Percentiles rank a stretch among this genome's conserved stretches.
phyloP scores from a whole-genome alignment of 2,113 vertebrate genomes.

The Cygnus atratus region DNA sequence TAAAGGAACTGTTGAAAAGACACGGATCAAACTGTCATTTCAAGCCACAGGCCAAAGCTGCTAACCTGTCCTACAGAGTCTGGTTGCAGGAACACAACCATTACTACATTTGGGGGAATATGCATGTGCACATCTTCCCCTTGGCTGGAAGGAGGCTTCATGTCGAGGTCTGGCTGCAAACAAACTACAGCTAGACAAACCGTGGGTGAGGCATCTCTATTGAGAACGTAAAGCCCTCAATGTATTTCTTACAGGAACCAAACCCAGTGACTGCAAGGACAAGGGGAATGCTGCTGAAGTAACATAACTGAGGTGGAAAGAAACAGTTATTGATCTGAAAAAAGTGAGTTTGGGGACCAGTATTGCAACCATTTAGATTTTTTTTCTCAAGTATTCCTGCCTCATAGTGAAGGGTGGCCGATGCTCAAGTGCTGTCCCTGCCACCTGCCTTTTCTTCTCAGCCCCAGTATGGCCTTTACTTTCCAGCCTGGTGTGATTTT shows the following conservation, averaged over 20 bases:
- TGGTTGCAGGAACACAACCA: not conserved
- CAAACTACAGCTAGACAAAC: accelerated
- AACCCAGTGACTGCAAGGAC: not conserved
- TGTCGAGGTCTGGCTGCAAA: not conserved
- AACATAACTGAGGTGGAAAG: not conserved
- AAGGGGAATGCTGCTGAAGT: not conserved
- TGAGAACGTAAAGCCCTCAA: not conserved
- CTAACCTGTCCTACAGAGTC: not conserved
- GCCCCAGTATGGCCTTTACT: not conserved
- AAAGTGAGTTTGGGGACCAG: not conserved
- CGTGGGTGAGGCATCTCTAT: accelerated
- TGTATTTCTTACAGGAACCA: not conserved
- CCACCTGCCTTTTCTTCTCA: not conserved
- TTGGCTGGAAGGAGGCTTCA: not conserved
- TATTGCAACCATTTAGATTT: not conserved
- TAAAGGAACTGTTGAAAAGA: not conserved
- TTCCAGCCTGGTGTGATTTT: not conserved
- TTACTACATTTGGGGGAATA: not conserved
- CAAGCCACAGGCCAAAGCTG: not conserved
- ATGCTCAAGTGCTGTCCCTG: not conserved
- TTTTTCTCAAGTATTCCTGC: not conserved
- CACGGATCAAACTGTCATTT: not conserved
- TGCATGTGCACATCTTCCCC: not conserved
- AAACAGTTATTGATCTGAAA: not conserved
- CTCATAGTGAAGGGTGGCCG: not conserved